Evolutionary conservation across 1,140 invertebrate genomes (phyloP).

Genomic region (Caenorhabditis remanei): DNA sequence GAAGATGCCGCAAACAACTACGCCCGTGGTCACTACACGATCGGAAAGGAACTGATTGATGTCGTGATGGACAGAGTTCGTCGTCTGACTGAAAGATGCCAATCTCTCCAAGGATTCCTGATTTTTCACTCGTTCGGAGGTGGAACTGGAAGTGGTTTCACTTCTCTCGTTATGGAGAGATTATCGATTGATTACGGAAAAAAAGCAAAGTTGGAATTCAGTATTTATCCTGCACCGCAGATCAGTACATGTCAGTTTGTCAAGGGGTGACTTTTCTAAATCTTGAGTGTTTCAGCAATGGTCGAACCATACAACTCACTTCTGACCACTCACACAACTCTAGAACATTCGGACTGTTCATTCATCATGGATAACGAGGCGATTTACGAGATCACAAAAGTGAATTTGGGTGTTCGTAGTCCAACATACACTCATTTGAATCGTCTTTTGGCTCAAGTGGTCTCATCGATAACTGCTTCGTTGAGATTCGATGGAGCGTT

Average conservation of each 20-base stretch:
- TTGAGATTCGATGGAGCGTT: slow-evolving; percentile 89
- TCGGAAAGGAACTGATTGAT: slow-evolving; percentile 80
- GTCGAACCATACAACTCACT: slow-evolving; percentile 82
- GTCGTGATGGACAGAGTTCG: slow-evolving; percentile 78
- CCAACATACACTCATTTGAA: slow-evolving; percentile 88
- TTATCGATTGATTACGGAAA: slow-evolving; percentile 90
- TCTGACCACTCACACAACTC: slow-evolving; percentile 85
- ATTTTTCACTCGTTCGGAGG: slow-evolving; percentile 93
- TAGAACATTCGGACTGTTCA: slow-evolving; percentile 86
- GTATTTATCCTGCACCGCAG: slow-evolving; percentile 90
- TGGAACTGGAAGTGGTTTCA: slow-evolving; percentile 89
- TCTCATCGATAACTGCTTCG: slow-evolving; percentile 89
- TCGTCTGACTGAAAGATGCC: slow-evolving; percentile 71
- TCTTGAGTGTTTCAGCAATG: slow-evolving; percentile 77
- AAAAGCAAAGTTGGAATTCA: slow-evolving; percentile 89
- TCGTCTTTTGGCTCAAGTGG: slow-evolving; percentile 84
- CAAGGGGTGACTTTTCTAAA: slow-evolving; percentile 74
- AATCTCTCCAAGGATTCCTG: slow-evolving; percentile 87
- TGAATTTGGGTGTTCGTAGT: slow-evolving; percentile 78
- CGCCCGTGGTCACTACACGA: slow-evolving; percentile 79
- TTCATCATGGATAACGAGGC: slow-evolving; percentile 87
- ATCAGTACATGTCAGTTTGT: slow-evolving; percentile 79
- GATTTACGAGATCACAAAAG: slow-evolving; percentile 66
- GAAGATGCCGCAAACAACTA: slow-evolving; percentile 80
- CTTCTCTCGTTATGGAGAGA: slow-evolving; percentile 88